Evolutionary conservation across 1,140 invertebrate species (phyloP).

Genomic region (Aphelenchoides besseyi): DNA sequence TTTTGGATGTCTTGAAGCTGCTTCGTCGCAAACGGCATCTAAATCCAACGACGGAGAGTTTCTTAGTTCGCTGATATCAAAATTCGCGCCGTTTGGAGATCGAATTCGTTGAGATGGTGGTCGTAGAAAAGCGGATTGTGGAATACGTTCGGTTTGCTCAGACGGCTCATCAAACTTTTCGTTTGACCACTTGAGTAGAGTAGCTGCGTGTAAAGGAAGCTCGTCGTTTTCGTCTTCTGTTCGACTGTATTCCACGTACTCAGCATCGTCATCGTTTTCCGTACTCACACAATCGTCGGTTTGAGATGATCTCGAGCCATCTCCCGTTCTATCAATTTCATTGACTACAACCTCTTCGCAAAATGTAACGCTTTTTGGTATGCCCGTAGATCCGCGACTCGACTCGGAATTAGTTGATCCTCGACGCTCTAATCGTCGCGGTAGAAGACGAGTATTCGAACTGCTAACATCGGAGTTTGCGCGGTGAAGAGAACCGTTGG

Average conservation of each 20-base stretch:
- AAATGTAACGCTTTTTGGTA: conserved; percentile 16
- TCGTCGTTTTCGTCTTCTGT: conserved; percentile 2
- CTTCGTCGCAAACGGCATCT: not conserved
- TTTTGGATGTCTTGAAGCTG: not conserved
- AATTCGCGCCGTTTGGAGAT: not conserved
- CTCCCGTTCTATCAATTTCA: not conserved
- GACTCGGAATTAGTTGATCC: not conserved
- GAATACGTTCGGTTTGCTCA: not conserved
- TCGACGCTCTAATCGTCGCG: not conserved
- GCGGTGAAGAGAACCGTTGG: not conserved
- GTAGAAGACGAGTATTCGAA: not conserved
- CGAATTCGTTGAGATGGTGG: not conserved
- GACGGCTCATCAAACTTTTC: not conserved
- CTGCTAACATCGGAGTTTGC: not conserved
- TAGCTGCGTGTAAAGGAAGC: not conserved
- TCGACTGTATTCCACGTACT: conserved; percentile 8
- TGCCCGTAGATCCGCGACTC: conserved; percentile 10
- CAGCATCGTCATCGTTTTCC: conserved; percentile 4
- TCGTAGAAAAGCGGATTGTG: not conserved
- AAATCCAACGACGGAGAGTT: conserved; percentile 16
- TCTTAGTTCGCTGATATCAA: not conserved
- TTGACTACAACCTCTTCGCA: conserved; percentile 1
- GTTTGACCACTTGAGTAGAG: not conserved
- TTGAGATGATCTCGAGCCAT: not conserved
- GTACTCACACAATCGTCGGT: not conserved